These are phyloP conservation scores for Platalea minor DNA, from an alignment of 2,797 vertebrate genomes.

Conservation along the genomic window DNA sequence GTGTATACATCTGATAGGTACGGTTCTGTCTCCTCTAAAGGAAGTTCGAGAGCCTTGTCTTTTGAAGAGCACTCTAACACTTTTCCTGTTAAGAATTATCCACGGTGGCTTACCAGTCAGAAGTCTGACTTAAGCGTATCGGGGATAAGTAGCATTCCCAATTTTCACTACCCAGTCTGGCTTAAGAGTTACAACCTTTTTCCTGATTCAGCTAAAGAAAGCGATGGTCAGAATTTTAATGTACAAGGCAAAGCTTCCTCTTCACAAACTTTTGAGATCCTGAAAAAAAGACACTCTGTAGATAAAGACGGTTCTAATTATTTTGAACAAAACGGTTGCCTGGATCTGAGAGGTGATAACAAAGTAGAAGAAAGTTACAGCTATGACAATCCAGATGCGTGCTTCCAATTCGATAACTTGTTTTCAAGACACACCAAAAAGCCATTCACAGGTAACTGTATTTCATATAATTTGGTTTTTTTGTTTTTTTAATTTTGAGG, in stretches of 20 bases:
- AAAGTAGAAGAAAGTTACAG: constrained; percentile 15
- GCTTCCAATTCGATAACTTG: background rate
- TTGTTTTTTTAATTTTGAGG: background rate
- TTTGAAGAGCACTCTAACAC: background rate
- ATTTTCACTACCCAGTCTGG: constrained; percentile 76
- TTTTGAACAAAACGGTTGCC: background rate
- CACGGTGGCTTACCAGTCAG: constrained; percentile 81
- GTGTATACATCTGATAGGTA: background rate
- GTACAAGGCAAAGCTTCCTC: background rate
- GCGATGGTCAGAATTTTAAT: background rate
- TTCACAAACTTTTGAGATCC: background rate
- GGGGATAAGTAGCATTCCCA: constrained; percentile 77
- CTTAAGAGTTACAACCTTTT: constrained; percentile 65
- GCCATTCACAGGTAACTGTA: constrained; percentile 56
- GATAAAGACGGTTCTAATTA: background rate
- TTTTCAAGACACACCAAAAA: background rate
- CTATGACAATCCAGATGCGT: background rate
- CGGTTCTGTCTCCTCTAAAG: background rate
- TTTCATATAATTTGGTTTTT: background rate
- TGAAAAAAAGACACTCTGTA: background rate
- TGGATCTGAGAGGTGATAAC: background rate
- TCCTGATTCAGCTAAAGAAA: constrained; percentile 2
- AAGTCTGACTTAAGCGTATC: constrained; percentile 79
- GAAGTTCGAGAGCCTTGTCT: background rate
- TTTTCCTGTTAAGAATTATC: constrained; percentile 65